Percentiles rank a stretch among this genome's conserved stretches.
These are phyloP conservation scores for Strix occidentalis DNA, from an alignment of 2,797 vertebrate species.

Conservation along the genomic window DNA sequence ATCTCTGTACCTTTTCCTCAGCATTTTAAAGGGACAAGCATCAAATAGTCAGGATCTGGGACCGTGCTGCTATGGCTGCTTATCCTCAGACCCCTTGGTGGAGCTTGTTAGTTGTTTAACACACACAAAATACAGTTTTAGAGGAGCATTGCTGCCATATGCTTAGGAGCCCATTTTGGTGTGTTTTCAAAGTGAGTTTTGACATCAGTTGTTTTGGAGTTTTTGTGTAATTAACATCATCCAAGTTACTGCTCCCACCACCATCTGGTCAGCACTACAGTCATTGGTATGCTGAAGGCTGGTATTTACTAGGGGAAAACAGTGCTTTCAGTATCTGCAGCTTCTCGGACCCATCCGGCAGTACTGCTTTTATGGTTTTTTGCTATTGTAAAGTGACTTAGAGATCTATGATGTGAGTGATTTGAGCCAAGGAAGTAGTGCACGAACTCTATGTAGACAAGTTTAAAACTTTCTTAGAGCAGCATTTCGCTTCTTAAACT, in stretches of 20 bases:
- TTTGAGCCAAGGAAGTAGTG: not conserved
- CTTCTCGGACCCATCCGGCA: not conserved
- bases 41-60: not conserved
- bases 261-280: constrained; percentile 3
- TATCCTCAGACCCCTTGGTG: not conserved
- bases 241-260: constrained; percentile 1
- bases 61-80: not conserved
- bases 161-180: not conserved
- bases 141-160: not conserved
- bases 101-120: not conserved
- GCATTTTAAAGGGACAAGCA: accelerated
- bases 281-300: not conserved
- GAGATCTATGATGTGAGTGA: not conserved
- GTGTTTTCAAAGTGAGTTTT: constrained; percentile 15
- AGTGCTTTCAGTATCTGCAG: not conserved
- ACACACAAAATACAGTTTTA: not conserved
- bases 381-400: not conserved
- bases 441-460: not conserved
- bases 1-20: not conserved
- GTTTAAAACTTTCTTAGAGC: not conserved
- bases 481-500: not conserved
- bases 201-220: constrained; percentile 26
- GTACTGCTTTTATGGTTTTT: not conserved
- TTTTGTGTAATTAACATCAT: not conserved
- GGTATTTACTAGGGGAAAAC: not conserved